A percentile compares a stretch with the other conserved stretches of the same genome.
phyloP scores from a whole-genome alignment of 2,113 vertebrate genomes.

The Leucosticte australis region DNA sequence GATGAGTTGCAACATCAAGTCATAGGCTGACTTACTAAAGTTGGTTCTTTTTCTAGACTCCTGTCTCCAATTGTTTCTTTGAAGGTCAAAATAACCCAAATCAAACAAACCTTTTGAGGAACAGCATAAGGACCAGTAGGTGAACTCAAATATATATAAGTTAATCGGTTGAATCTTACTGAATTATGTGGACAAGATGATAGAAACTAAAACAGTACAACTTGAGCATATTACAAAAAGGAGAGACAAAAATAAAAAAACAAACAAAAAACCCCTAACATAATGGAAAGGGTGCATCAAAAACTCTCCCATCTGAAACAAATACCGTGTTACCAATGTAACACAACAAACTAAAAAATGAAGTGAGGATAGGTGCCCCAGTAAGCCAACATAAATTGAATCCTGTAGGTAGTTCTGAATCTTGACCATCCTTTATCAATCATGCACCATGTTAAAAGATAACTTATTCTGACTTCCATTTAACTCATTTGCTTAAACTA shows the following conservation, averaged over 20 bases:
- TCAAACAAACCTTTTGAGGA: not conserved
- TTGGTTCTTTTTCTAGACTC: not conserved
- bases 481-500: not conserved
- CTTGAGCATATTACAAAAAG: not conserved
- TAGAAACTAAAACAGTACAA: not conserved
- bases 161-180: not conserved
- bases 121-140: not conserved
- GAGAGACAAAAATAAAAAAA: not conserved
- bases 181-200: not conserved
- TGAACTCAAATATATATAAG: not conserved
- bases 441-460: not conserved
- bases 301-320: not conserved
- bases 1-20: not conserved
- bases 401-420: not conserved
- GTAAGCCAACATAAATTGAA: not conserved
- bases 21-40: not conserved
- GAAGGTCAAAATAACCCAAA: not conserved
- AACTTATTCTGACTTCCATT: not conserved
- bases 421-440: fast-evolving
- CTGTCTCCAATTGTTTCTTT: not conserved
- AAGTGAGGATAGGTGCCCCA: not conserved
- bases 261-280: not conserved
- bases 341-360: not conserved
- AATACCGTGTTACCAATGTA: not conserved
- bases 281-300: not conserved